Percentiles rank a stretch among this genome's conserved stretches.
Conservation (phyloP, 1,140 invertebrate genomes). For the Laodelphax striatellus region DNA sequence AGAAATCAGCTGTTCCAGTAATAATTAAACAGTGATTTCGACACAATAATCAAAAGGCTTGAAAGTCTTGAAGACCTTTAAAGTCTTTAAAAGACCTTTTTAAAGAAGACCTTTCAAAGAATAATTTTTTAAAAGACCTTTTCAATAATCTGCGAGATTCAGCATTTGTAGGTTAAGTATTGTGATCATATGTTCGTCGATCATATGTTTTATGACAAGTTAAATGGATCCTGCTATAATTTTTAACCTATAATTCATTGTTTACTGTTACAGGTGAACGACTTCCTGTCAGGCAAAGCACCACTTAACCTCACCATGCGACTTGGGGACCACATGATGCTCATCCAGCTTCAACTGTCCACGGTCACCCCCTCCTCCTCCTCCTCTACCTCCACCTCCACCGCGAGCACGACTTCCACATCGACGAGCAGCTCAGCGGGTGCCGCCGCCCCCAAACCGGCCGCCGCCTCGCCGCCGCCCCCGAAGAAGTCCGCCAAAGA, state of each 20-base stretch:
- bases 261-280: conserved; percentile 58
- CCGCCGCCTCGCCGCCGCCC: neutral
- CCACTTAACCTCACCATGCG: conserved; percentile 90
- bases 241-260: neutral
- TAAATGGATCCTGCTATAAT: too few relatives aligned
- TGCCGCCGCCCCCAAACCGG: conserved; percentile 6
- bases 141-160: too few relatives aligned
- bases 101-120: too few relatives aligned
- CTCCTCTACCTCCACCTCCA: neutral
- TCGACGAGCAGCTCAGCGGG: conserved; percentile 14
- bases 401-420: neutral
- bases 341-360: conserved; percentile 85
- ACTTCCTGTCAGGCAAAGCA: conserved; percentile 86
- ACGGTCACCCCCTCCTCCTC: conserved; percentile 48
- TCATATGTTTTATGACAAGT: too few relatives aligned
- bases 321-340: conserved; percentile 91
- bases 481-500: conserved; percentile 9
- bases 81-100: too few relatives aligned
- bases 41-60: too few relatives aligned
- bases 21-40: too few relatives aligned
- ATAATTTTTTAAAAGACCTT: too few relatives aligned
- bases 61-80: too few relatives aligned
- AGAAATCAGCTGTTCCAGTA: too few relatives aligned
- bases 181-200: too few relatives aligned
- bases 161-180: too few relatives aligned